Conservation (phyloP, 2,888 invertebrate genomes). For the Synergus umbraculus region DNA sequence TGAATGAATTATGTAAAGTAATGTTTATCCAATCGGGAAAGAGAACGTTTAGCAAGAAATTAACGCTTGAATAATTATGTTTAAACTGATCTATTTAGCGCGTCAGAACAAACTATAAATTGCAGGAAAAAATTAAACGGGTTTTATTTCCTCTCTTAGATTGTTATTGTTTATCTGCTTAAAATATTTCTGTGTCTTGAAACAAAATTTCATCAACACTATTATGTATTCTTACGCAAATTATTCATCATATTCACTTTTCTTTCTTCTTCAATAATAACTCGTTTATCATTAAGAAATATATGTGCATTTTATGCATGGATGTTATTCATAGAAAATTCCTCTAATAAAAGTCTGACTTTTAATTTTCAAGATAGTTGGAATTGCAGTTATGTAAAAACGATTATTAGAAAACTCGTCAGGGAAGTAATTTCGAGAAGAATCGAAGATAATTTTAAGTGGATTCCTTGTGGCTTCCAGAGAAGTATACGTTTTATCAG, state of each 20-base stretch:
- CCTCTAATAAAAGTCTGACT: background rate
- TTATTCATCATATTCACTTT: background rate
- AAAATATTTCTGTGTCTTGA: background rate
- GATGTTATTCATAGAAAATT: background rate
- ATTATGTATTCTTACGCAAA: background rate
- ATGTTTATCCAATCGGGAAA: background rate
- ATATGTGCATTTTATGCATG: background rate
- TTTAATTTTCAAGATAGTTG: conserved; percentile 1
- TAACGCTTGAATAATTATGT: conserved; percentile 17
- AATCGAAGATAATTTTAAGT: conserved; percentile 37
- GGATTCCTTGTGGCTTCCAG: conserved; percentile 4
- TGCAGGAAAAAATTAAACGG: background rate
- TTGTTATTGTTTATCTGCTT: background rate
- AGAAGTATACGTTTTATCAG: conserved; percentile 24
- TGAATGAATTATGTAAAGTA: conserved; percentile 14
- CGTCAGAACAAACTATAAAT: background rate
- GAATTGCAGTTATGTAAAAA: conserved; percentile 7
- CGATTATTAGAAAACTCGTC: conserved; percentile 14
- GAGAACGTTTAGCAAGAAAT: conserved; percentile 20
- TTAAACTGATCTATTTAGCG: conserved; percentile 7
- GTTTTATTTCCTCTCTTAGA: background rate
- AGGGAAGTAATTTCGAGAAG: conserved; percentile 34
- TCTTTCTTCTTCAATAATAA: background rate
- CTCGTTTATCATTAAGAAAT: background rate
- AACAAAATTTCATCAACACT: background rate